Percentiles rank a stretch among this genome's conserved stretches.
Evolutionary conservation across 2,113 vertebrate species (phyloP).

Genomic region (Nibea coibor): DNA sequence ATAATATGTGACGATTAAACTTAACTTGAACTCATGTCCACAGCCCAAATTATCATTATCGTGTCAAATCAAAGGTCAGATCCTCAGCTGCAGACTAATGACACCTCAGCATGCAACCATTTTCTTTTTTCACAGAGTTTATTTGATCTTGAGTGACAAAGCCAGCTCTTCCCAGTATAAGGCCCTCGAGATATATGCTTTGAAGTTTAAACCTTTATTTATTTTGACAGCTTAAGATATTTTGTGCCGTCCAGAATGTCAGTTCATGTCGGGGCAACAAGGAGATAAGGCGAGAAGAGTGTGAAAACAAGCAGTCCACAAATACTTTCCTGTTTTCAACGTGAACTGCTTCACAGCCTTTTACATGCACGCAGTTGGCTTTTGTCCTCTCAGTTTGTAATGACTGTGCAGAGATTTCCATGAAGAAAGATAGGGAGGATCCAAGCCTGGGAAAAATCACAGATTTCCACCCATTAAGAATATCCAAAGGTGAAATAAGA

Average conservation of each 20-base stretch:
- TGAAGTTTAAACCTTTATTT: constrained; percentile 54
- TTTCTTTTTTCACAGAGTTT: background rate
- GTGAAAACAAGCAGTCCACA: constrained; percentile 27
- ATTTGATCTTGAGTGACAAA: constrained; percentile 31
- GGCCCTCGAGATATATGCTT: constrained; percentile 22
- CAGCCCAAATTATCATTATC: background rate
- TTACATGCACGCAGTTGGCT: constrained; percentile 32
- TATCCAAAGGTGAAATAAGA: constrained; percentile 46
- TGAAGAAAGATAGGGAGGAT: constrained; percentile 27
- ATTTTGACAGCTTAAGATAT: constrained; percentile 54
- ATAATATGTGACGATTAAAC: too few species aligned
- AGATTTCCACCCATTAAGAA: constrained; percentile 30
- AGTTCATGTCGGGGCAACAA: constrained; percentile 26
- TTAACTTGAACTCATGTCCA: too few species aligned
- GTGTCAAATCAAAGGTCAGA: background rate
- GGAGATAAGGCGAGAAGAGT: background rate
- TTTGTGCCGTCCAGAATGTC: constrained; percentile 19
- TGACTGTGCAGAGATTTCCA: constrained; percentile 29
- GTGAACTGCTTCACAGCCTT: constrained; percentile 12
- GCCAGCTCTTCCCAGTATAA: constrained; percentile 14
- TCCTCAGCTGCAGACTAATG: background rate
- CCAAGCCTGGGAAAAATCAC: constrained; percentile 23
- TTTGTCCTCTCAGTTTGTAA: constrained; percentile 45
- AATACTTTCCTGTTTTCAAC: constrained; percentile 13
- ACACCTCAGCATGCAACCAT: background rate